A percentile compares a stretch with the other conserved stretches of the same genome.
phyloP scores from a whole-genome alignment of 2,888 invertebrate species.

The Parnassius mnemosyne region DNA sequence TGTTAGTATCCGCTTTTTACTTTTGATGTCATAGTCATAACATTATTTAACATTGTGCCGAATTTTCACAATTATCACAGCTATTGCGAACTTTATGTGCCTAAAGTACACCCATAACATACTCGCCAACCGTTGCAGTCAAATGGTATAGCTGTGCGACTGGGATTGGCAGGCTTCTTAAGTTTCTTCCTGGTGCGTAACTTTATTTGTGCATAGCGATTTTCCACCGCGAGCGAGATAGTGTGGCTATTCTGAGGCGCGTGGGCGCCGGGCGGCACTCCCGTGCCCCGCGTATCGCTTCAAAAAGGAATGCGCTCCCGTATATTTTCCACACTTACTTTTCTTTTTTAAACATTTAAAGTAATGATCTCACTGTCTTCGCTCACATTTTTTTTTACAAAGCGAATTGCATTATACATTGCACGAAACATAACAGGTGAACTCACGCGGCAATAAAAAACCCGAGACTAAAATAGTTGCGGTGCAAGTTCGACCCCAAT shows the following conservation, averaged over 20 bases:
- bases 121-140: conserved; percentile 33
- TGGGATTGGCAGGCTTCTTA: conserved; percentile 52
- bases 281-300: conserved; percentile 43
- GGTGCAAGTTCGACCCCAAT: conserved; percentile 38
- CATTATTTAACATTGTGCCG: conserved; percentile 28
- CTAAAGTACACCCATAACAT: conserved; percentile 34
- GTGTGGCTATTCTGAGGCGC: conserved; percentile 71
- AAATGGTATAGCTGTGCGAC: conserved; percentile 31
- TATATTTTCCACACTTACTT: conserved; percentile 48
- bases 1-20: conserved; percentile 71
- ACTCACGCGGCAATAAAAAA: conserved; percentile 37
- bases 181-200: conserved; percentile 41
- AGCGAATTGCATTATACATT: conserved; percentile 50
- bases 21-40: conserved; percentile 25
- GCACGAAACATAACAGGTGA: conserved; percentile 41
- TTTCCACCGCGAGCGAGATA: conserved; percentile 66
- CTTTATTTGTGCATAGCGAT: conserved; percentile 75
- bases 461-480: conserved; percentile 30
- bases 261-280: conserved; percentile 47
- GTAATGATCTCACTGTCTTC: conserved; percentile 45
- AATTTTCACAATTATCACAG: conserved; percentile 27
- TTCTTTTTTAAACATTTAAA: conserved; percentile 41
- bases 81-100: conserved; percentile 36
- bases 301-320: conserved; percentile 46
- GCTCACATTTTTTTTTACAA: conserved; percentile 34